Conservation (phyloP, 2,888 invertebrate species). For the Troides oblongomaculatus region DNA sequence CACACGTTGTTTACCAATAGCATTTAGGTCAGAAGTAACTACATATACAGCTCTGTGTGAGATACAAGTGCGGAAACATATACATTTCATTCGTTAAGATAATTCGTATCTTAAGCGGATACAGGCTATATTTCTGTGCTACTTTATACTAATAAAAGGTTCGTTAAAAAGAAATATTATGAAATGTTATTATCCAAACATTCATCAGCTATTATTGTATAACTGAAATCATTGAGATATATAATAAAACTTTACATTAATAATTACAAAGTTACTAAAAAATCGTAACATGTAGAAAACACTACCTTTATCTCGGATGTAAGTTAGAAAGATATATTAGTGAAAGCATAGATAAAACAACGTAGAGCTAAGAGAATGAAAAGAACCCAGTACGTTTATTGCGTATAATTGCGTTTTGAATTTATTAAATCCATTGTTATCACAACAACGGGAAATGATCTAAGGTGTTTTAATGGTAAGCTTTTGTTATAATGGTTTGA, state of each 20-base stretch:
- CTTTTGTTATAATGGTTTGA: conserved; percentile 63
- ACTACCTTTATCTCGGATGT: neutral
- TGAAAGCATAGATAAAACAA: conserved; percentile 9
- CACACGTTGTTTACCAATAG: conserved; percentile 21
- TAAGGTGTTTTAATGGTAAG: conserved; percentile 62
- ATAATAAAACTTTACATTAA: too few relatives aligned
- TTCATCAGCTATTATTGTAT: neutral
- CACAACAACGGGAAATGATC: conserved; percentile 44
- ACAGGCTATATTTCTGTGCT: neutral
- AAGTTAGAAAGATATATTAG: neutral
- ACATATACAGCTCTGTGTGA: conserved; percentile 7
- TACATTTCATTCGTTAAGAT: neutral
- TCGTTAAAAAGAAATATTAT: neutral
- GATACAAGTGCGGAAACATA: conserved; percentile 8
- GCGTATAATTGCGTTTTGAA: conserved; percentile 33
- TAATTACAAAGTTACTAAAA: neutral
- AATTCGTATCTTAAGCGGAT: neutral
- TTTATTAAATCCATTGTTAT: conserved; percentile 36
- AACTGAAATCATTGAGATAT: too few relatives aligned
- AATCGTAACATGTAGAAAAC: neutral
- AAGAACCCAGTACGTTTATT: conserved; percentile 10
- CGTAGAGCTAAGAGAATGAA: conserved; percentile 1
- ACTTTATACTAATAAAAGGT: neutral
- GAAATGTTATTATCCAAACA: neutral
- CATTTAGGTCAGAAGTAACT: conserved; percentile 14